Conservation (phyloP, 2,888 invertebrate genomes). For the Clistopyga incitator region DNA sequence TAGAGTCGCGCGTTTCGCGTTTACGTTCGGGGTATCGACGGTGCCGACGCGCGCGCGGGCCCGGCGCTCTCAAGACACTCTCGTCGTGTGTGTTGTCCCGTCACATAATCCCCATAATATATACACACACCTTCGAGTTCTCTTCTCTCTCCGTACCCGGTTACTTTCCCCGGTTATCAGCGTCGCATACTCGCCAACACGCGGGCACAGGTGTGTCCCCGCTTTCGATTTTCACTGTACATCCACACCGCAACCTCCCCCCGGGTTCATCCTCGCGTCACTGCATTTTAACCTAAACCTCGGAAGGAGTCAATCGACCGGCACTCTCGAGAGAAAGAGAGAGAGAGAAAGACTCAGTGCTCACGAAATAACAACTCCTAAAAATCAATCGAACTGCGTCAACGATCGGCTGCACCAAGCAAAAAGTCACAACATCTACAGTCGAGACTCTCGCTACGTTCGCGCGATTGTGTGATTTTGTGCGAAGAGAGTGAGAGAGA, state of each 20-base stretch:
- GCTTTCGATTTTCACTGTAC: conserved; percentile 67
- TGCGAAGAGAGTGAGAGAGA: neutral
- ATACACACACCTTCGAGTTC: neutral
- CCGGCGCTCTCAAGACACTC: conserved; percentile 9
- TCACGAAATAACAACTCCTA: neutral
- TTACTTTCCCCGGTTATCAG: too few relatives aligned
- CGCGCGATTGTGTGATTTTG: neutral
- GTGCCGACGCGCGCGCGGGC: conserved; percentile 45
- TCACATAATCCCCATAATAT: too few relatives aligned
- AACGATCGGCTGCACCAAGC: neutral
- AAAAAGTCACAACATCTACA: neutral
- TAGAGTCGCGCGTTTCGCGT: conserved; percentile 61
- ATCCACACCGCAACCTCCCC: conserved; percentile 34
- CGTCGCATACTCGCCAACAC: conserved; percentile 24
- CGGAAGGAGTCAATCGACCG: conserved; percentile 37
- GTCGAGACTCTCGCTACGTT: neutral
- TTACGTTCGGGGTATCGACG: conserved; percentile 50
- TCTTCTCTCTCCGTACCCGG: conserved; percentile 30
- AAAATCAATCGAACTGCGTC: neutral
- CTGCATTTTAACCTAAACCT: conserved; percentile 37
- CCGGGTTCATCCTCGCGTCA: conserved; percentile 28
- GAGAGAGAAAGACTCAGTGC: neutral
- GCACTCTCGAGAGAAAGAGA: too few relatives aligned
- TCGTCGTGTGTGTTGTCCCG: too few relatives aligned
- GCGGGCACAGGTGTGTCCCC: conserved; percentile 69